Conservation (phyloP, 2,888 invertebrate genomes). For the Platycheirus rosarum region DNA sequence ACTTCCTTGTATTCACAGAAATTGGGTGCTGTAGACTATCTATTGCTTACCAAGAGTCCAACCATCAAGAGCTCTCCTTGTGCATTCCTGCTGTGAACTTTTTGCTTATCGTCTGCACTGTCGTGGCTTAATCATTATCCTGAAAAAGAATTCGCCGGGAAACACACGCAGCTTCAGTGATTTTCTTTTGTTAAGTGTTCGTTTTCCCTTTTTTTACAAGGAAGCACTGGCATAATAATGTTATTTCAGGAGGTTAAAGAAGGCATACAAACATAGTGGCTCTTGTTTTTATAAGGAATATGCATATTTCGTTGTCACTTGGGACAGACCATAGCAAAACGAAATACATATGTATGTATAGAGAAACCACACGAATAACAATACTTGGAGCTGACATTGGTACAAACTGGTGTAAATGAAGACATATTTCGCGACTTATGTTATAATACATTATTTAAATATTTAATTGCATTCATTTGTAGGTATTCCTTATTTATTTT, state of each 20-base stretch:
- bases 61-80: slow-evolving; percentile 24
- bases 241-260: slow-evolving; percentile 65
- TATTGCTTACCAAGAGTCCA: slow-evolving; percentile 33
- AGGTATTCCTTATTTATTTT: too few relatives aligned
- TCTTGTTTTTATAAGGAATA: slow-evolving; percentile 21
- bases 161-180: slow-evolving; percentile 50
- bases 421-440: not conserved
- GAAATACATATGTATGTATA: slow-evolving; percentile 22
- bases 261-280: slow-evolving; percentile 43
- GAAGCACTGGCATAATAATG: slow-evolving; percentile 50
- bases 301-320: slow-evolving; percentile 59
- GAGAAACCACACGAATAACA: slow-evolving; percentile 15
- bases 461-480: too few relatives aligned
- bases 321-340: slow-evolving; percentile 29
- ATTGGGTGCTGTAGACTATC: slow-evolving; percentile 21
- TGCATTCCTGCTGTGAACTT: slow-evolving; percentile 56
- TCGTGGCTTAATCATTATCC: slow-evolving; percentile 69
- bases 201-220: slow-evolving; percentile 16
- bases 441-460: too few relatives aligned
- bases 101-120: slow-evolving; percentile 41
- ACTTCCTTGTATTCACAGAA: slow-evolving; percentile 1
- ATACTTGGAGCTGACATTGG: slow-evolving; percentile 6
- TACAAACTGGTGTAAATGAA: not conserved
- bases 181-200: slow-evolving; percentile 42
- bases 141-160: slow-evolving; percentile 47